A percentile compares a stretch with the other conserved stretches of the same genome.
Evolutionary conservation across 2,888 invertebrate species (phyloP).

Genomic region (Scaptomyza reducta): DNA sequence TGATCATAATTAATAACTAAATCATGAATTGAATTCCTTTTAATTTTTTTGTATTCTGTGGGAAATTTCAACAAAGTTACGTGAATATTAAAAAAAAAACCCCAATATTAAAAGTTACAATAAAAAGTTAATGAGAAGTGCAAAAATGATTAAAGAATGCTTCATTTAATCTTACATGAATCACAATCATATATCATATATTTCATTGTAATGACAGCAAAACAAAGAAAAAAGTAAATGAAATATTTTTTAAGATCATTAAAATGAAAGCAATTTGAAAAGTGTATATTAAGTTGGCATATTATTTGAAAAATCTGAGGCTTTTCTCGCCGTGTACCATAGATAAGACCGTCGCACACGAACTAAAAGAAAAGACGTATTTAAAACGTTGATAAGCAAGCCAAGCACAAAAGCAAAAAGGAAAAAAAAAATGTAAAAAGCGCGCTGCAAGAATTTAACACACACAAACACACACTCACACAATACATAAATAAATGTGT

Average conservation of each 20-base stretch:
- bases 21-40: constrained; percentile 52
- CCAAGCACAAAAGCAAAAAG: constrained; percentile 35
- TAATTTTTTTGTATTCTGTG: constrained; percentile 17
- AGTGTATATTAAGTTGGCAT: too few relatives aligned
- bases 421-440: constrained; percentile 53
- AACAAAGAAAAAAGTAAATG: too few relatives aligned
- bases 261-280: too few relatives aligned
- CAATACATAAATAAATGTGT: constrained; percentile 12
- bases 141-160: too few relatives aligned
- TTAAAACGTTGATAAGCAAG: constrained; percentile 68
- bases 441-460: constrained; percentile 70
- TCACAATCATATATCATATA: too few relatives aligned
- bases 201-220: too few relatives aligned
- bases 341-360: constrained; percentile 58
- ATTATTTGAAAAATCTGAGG: too few relatives aligned
- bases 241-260: too few relatives aligned
- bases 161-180: too few relatives aligned
- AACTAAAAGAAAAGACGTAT: constrained; percentile 75
- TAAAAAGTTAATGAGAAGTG: too few relatives aligned
- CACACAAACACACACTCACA: constrained; percentile 19
- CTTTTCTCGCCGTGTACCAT: constrained; percentile 40
- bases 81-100: background rate
- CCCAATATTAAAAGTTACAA: background rate
- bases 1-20: constrained; percentile 62
- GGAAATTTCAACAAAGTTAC: background rate